Base-by-base conservation (phyloP, 2,888 invertebrate species). In the Camponotus fellah region DNA sequence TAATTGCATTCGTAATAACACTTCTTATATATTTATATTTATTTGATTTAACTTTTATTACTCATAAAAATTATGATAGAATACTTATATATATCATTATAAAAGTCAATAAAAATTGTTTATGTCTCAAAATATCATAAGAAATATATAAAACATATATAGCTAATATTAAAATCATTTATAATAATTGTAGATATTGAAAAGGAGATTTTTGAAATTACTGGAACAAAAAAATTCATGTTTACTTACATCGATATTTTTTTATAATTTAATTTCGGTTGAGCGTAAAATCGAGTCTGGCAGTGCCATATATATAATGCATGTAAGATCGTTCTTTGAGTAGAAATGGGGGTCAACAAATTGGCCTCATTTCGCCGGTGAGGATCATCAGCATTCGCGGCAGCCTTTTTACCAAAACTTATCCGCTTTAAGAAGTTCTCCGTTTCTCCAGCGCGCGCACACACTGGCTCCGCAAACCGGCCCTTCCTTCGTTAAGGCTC, bases 401-500 rank as follows among this genome's bases (percentile, higher is more conserved):
- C 46, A 37, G 37, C 26, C 37, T 80, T 81, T 81, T 81, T 65
- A 56, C 21, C 37, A 64, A 81, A 87, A 82, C 76, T 81, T 64
- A 75, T 79, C 43, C 71, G 75, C 76, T 34, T 64, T 17, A 60
- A 76, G 83, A 83, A 87, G 77, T 74, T 32, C 40, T 53, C 32
- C 49, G 75, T 64, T 64, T 12, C 34, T 49, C 26, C 26, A 26
- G 34, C 26, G 60, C 26, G 37, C 62, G 56, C 49, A 62, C 58
- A 75, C 65, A 68, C 40, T 53, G 60, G 65, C 65, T 69, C 14
- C 64, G 72, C 58, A 62, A 85, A 79, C 40, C 79, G 66, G 81
- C 83, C 83, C 76, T 60, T 68, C 76, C 60, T 85, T 87, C 85
- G 64, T 85, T 85, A 82, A 82, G 77, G 49, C 49, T 79, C 75